phyloP scores from a whole-genome alignment of 1,140 invertebrate genomes.

The Hylaeus volcanicus region DNA sequence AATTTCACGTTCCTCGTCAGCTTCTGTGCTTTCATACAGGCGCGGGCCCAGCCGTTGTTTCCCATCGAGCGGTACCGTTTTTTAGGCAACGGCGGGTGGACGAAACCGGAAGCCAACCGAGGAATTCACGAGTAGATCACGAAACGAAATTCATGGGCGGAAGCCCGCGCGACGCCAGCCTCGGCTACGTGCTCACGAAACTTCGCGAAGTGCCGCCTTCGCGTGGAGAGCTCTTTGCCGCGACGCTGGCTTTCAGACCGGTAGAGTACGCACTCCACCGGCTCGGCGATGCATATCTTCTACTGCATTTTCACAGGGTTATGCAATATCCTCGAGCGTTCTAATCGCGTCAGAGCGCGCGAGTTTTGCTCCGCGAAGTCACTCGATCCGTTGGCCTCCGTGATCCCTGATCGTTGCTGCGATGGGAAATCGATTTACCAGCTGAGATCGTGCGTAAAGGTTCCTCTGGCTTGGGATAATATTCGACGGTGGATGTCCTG shows the following conservation, averaged over 20 bases:
- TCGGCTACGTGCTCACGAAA: conserved; percentile 53
- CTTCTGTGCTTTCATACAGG: conserved; percentile 10
- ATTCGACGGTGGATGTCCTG: neutral
- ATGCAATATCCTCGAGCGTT: conserved; percentile 22
- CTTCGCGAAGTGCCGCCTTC: conserved; percentile 31
- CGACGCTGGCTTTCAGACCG: conserved; percentile 55
- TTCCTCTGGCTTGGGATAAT: neutral
- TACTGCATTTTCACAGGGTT: conserved; percentile 37
- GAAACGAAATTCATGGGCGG: conserved; percentile 17
- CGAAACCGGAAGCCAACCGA: neutral
- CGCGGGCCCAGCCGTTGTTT: conserved; percentile 34
- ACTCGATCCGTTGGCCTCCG: neutral
- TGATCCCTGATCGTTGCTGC: neutral
- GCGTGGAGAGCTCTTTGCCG: conserved; percentile 42
- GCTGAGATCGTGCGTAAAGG: neutral
- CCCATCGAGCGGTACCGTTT: neutral
- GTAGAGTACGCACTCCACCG: conserved; percentile 51
- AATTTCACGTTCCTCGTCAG: conserved; percentile 31
- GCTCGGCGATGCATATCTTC: conserved; percentile 57
- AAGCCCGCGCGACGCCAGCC: neutral
- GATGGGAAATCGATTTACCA: neutral
- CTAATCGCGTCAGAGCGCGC: neutral
- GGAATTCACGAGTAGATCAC: conserved; percentile 6
- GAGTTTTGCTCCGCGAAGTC: neutral
- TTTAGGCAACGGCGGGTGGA: neutral